Conservation (phyloP, 2,113 vertebrate genomes). For the Machaerirhynchus nigripectus region DNA sequence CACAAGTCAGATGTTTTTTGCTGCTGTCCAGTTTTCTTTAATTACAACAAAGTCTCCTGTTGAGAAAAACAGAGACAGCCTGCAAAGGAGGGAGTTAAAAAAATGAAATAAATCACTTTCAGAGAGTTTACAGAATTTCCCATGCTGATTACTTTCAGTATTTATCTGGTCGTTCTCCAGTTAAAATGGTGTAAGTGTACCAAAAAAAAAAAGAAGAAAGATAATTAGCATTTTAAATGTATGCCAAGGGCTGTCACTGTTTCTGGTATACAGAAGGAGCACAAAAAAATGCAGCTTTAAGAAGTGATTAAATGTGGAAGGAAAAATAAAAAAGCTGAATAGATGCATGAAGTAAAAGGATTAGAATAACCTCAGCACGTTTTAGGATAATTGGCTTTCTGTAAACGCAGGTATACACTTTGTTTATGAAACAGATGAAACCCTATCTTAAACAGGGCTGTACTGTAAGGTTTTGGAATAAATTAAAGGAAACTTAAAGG, state of each 20-base stretch:
- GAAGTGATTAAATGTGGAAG: background rate
- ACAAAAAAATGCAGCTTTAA: background rate
- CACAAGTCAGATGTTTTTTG: conserved; percentile 73
- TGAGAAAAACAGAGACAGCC: conserved; percentile 69
- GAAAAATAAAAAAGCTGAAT: background rate
- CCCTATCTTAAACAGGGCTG: background rate
- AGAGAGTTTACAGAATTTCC: conserved; percentile 51
- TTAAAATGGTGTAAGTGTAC: background rate
- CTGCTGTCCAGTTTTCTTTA: conserved; percentile 82
- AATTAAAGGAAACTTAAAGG: conserved; percentile 14
- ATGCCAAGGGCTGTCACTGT: background rate
- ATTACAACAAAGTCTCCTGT: conserved; percentile 80
- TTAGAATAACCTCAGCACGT: background rate
- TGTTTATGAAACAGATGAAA: background rate
- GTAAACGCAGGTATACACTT: background rate
- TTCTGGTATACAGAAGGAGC: background rate
- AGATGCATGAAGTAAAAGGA: background rate
- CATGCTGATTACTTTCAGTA: conserved; percentile 26
- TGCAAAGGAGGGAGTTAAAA: conserved; percentile 23
- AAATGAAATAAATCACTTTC: conserved; percentile 10
- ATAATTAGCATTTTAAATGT: conserved; percentile 12
- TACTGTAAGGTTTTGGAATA: background rate
- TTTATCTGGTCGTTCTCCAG: conserved; percentile 38
- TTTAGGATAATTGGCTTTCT: conserved; percentile 10
- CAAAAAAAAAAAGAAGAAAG: background rate